Conservation (phyloP, 2,113 vertebrate species). For the Galeopterus variegatus region DNA sequence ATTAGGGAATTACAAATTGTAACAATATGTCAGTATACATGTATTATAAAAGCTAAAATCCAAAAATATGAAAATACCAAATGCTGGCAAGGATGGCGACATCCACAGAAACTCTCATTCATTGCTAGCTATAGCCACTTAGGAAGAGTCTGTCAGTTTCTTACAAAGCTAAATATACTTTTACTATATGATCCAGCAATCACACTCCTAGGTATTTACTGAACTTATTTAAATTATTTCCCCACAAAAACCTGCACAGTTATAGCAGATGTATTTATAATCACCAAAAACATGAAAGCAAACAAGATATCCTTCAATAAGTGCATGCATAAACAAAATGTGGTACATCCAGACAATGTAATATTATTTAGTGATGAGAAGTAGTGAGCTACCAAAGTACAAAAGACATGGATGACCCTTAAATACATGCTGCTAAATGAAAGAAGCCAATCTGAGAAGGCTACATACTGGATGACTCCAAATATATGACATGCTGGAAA, state of each 20-base stretch:
- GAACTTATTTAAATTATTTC: background rate
- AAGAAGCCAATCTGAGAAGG: background rate
- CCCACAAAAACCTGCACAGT: background rate
- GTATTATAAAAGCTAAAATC: conserved; percentile 18
- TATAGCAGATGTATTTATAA: conserved; percentile 1
- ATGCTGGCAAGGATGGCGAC: background rate
- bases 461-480: background rate
- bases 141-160: background rate
- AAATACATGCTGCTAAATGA: background rate
- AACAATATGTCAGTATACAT: background rate
- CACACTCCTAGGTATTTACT: background rate
- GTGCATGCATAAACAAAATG: background rate
- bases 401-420: background rate
- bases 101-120: background rate
- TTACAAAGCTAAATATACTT: background rate
- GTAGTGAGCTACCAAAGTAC: background rate
- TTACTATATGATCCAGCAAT: conserved; percentile 6
- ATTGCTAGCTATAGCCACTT: background rate
- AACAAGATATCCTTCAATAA: conserved; percentile 6
- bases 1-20: background rate
- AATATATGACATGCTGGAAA: conserved; percentile 39
- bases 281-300: background rate
- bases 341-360: background rate
- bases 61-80: conserved; percentile 16
- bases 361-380: background rate